These are phyloP conservation scores for Hermaeophaga mercurialis DNA, from an alignment of 2,888 invertebrate species.

Conservation along the genomic window DNA sequence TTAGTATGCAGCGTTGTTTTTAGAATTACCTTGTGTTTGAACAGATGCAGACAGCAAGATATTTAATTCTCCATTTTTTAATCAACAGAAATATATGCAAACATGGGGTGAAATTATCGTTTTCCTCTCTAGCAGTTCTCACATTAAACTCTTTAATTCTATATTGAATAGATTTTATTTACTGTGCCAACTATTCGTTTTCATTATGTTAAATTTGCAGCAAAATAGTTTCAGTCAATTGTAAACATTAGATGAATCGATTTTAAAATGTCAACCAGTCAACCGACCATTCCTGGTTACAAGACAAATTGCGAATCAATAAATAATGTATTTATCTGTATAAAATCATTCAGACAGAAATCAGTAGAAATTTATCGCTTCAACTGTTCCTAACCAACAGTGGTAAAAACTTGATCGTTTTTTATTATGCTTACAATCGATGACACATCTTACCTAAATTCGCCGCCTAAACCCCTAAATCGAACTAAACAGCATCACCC, in stretches of 20 bases:
- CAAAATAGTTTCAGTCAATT: constrained; percentile 19
- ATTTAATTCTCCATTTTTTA: constrained; percentile 22
- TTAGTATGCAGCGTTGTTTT: constrained; percentile 24
- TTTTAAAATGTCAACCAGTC: constrained; percentile 23
- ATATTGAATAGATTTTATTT: constrained; percentile 20
- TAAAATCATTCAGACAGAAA: constrained; percentile 35
- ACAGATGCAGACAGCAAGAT: constrained; percentile 22
- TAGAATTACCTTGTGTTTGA: constrained; percentile 17
- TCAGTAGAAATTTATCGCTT: constrained; percentile 40
- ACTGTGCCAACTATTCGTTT: constrained; percentile 15
- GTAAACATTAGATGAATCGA: constrained; percentile 18
- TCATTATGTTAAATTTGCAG: constrained; percentile 17
- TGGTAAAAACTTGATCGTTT: constrained; percentile 46
- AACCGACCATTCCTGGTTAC: constrained; percentile 18
- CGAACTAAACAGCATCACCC: constrained; percentile 50
- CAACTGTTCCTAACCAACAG: constrained; percentile 39
- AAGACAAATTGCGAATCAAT: constrained; percentile 34
- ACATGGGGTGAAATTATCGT: constrained; percentile 12
- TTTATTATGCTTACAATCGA: constrained; percentile 46
- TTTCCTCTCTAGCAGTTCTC: constrained; percentile 12
- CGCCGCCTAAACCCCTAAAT: constrained; percentile 53
- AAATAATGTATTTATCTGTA: constrained; percentile 31
- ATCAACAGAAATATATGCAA: constrained; percentile 7
- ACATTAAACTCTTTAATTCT: constrained; percentile 15
- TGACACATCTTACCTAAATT: constrained; percentile 51